These are phyloP conservation scores for Callaeas wilsoni DNA, from an alignment of 2,113 vertebrate genomes.

Conservation along the genomic window DNA sequence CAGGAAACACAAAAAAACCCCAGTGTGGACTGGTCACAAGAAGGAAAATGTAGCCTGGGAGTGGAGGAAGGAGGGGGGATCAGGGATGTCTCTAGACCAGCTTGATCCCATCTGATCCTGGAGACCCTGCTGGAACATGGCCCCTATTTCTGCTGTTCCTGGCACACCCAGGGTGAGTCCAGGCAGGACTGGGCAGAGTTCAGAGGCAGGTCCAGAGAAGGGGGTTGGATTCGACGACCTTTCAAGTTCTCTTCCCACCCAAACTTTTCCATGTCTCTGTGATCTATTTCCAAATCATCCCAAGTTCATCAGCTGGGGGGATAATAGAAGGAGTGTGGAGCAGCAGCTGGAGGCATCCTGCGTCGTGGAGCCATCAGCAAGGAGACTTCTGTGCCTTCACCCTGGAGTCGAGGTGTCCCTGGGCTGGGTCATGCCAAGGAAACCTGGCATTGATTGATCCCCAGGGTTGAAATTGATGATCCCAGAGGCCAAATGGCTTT, in stretches of 20 bases:
- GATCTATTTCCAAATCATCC: neutral
- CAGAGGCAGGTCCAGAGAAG: neutral
- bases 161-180: neutral
- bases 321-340: neutral
- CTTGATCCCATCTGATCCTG: neutral
- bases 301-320: neutral
- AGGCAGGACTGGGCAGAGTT: neutral
- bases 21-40: neutral
- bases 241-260: neutral
- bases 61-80: neutral
- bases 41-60: neutral
- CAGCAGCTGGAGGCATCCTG: neutral
- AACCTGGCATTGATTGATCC: neutral
- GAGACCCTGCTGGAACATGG: neutral
- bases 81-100: neutral
- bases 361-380: neutral
- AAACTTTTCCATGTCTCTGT: neutral
- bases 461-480: neutral
- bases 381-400: neutral
- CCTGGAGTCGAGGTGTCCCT: accelerated
- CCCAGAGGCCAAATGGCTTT: neutral
- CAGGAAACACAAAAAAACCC: neutral
- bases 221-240: neutral
- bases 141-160: neutral
- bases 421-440: neutral